Percentiles rank a stretch among this genome's conserved stretches.
Evolutionary conservation across 1,140 invertebrate species (phyloP).

Genomic region (Octopus sinensis): DNA sequence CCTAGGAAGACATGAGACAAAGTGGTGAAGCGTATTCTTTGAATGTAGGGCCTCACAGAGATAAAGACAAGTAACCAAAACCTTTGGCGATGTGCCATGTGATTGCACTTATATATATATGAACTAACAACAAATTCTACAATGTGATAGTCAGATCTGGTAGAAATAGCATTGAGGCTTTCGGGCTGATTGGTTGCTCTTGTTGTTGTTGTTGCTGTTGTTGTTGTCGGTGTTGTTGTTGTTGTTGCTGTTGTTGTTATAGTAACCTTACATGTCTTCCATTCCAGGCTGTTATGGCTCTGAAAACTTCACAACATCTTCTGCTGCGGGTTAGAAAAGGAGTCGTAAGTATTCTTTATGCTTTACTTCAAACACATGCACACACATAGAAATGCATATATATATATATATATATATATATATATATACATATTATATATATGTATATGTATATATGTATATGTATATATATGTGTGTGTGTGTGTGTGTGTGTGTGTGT

Average conservation of each 20-base stretch:
- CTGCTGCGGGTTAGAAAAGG: slow-evolving; percentile 72
- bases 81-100: no score
- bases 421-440: no score
- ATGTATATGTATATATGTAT: no score
- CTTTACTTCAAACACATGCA: not conserved
- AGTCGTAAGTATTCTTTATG: slow-evolving; percentile 61
- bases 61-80: no score
- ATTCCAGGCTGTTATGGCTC: slow-evolving; percentile 44
- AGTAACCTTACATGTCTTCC: not conserved
- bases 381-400: not conserved
- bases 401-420: slow-evolving; percentile 11
- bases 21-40: no score
- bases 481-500: no score
- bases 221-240: not conserved
- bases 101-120: no score
- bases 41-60: no score
- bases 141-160: not conserved
- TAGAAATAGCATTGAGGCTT: not conserved
- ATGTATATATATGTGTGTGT: no score
- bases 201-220: not conserved
- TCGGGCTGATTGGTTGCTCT: not conserved
- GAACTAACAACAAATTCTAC: no score
- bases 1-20: no score
- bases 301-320: slow-evolving; percentile 57
- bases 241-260: not conserved